These are phyloP conservation scores for Plecotus auritus DNA, from an alignment of 2,113 vertebrate genomes.

Conservation along the genomic window DNA sequence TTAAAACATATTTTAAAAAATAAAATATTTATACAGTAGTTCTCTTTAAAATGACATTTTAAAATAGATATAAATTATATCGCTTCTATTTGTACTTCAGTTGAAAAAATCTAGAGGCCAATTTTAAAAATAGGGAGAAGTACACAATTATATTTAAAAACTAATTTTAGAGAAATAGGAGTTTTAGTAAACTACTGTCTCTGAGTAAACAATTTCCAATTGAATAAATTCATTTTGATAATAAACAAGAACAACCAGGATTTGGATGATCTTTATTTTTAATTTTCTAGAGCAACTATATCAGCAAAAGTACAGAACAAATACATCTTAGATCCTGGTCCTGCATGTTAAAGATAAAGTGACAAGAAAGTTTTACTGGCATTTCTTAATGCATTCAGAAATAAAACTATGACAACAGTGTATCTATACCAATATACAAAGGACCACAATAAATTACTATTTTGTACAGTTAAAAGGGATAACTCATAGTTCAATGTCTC, in stretches of 20 bases:
- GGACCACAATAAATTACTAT: neutral
- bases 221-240: neutral
- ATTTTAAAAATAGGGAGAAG: neutral
- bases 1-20: too few relatives aligned
- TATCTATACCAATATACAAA: neutral
- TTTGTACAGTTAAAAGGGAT: neutral
- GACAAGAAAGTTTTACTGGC: neutral
- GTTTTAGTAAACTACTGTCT: neutral
- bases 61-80: neutral
- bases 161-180: neutral
- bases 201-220: neutral
- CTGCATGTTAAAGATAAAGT: neutral
- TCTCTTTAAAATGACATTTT: neutral
- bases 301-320: neutral
- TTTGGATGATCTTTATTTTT: neutral
- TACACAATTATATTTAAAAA: neutral
- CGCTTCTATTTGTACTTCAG: neutral
- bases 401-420: neutral
- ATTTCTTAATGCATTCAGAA: neutral
- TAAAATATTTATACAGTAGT: neutral
- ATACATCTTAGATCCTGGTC: neutral
- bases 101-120: neutral
- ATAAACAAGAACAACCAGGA: neutral
- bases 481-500: neutral
- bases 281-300: neutral